phyloP scores from a whole-genome alignment of 2,113 vertebrate species.

The Garra rufa region DNA sequence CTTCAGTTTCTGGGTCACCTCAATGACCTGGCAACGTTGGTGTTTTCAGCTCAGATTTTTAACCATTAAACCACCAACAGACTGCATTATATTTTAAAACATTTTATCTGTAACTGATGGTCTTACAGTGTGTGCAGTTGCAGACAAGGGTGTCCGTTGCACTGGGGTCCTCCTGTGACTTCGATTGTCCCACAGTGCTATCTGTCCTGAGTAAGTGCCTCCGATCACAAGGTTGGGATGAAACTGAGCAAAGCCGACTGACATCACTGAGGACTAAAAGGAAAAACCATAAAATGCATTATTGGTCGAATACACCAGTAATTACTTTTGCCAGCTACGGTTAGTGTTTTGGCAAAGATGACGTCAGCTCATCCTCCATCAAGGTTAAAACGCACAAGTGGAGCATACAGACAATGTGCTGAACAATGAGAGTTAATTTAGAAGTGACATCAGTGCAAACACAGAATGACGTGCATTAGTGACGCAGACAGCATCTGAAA shows the following conservation, averaged over 20 bases:
- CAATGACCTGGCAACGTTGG: background rate
- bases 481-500: background rate
- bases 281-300: slow-evolving; percentile 32
- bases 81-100: background rate
- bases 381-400: slow-evolving; percentile 15
- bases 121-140: slow-evolving; percentile 85
- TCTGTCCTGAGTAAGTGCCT: slow-evolving; percentile 88
- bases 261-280: slow-evolving; percentile 87
- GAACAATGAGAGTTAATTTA: slow-evolving; percentile 4
- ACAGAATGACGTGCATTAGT: slow-evolving; percentile 24
- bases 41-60: background rate
- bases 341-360: background rate
- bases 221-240: slow-evolving; percentile 87
- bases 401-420: background rate
- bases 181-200: slow-evolving; percentile 88
- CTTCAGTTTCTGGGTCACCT: slow-evolving; percentile 6
- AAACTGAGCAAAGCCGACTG: slow-evolving; percentile 88
- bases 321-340: background rate
- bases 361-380: background rate
- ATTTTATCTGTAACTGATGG: background rate
- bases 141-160: slow-evolving; percentile 86
- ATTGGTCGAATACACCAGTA: background rate
- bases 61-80: background rate
- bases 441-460: slow-evolving; percentile 17
- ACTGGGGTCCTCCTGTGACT: slow-evolving; percentile 86